Evolutionary conservation across 35 echinoderm and acorn worm genomes (phyloP).

Genomic region (Strongylocentrotus purpuratus): DNA sequence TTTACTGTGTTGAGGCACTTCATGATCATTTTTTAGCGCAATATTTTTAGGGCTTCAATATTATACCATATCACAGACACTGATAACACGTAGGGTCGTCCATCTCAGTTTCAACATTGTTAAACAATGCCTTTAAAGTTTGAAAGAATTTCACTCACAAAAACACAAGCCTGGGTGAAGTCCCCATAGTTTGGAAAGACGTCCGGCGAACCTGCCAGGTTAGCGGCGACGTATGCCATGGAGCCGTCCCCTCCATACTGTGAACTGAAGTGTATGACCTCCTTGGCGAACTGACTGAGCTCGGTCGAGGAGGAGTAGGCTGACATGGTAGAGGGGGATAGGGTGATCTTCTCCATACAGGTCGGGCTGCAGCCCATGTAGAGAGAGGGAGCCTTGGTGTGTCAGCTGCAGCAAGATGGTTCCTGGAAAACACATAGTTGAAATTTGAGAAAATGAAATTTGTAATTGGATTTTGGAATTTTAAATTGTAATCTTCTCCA

Average conservation of each 20-base stretch:
- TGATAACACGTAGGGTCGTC: too few species aligned
- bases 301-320: slow-evolving; percentile 24
- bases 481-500: too few species aligned
- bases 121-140: not conserved
- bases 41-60: too few species aligned
- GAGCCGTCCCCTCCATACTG: slow-evolving; percentile 81
- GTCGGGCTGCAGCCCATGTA: slow-evolving; percentile 45
- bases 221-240: slow-evolving; percentile 71
- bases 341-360: not conserved
- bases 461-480: too few species aligned
- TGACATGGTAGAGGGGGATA: slow-evolving; percentile 8
- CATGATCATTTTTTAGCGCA: too few species aligned
- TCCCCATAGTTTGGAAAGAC: slow-evolving; percentile 89
- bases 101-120: too few species aligned
- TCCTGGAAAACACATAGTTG: not conserved
- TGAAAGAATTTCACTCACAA: slow-evolving; percentile 76
- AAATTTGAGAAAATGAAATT: too few species aligned
- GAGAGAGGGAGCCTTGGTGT: not conserved
- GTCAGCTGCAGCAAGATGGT: not conserved
- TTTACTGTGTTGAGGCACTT: too few species aligned
- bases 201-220: slow-evolving; percentile 64
- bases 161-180: slow-evolving; percentile 85
- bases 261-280: slow-evolving; percentile 75
- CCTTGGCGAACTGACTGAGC: slow-evolving; percentile 59
- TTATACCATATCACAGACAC: too few species aligned